These are phyloP conservation scores for Adelosebastes latens DNA, from an alignment of 2,797 vertebrate species.

Conservation along the genomic window DNA sequence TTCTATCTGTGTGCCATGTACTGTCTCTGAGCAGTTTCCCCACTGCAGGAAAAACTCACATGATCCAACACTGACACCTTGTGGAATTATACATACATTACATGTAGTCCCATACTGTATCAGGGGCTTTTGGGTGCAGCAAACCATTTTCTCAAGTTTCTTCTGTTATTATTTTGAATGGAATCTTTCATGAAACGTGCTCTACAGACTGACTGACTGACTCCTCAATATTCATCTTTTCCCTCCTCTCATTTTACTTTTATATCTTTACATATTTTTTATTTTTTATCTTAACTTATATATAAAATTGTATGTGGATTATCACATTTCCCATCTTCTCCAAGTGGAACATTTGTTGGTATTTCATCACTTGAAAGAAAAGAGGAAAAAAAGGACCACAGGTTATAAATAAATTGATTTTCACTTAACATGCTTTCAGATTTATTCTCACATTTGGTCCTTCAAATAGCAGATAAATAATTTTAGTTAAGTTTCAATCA, in stretches of 20 bases:
- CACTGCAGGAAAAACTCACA: background rate
- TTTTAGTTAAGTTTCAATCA: background rate
- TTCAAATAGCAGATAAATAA: background rate
- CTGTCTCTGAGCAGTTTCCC: background rate
- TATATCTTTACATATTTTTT: background rate
- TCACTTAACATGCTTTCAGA: background rate
- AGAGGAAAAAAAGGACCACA: background rate
- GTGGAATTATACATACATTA: constrained; percentile 18
- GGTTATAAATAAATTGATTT: background rate
- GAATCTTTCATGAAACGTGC: background rate
- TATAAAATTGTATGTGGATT: background rate
- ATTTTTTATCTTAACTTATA: background rate
- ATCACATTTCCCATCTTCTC: background rate
- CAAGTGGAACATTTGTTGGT: background rate
- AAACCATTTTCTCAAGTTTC: background rate
- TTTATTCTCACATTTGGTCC: background rate
- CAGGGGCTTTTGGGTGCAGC: background rate
- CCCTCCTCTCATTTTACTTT: background rate
- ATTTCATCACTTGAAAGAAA: background rate
- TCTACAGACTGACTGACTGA: background rate
- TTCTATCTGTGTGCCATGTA: background rate
- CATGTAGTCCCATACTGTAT: background rate
- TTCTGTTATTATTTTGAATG: background rate
- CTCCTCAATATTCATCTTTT: background rate
- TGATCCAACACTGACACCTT: constrained; percentile 58